A percentile compares a stretch with the other conserved stretches of the same genome.
These are phyloP conservation scores for Thamnophis sirtalis DNA, from an alignment of 2,113 vertebrate genomes.

Conservation along the genomic window DNA sequence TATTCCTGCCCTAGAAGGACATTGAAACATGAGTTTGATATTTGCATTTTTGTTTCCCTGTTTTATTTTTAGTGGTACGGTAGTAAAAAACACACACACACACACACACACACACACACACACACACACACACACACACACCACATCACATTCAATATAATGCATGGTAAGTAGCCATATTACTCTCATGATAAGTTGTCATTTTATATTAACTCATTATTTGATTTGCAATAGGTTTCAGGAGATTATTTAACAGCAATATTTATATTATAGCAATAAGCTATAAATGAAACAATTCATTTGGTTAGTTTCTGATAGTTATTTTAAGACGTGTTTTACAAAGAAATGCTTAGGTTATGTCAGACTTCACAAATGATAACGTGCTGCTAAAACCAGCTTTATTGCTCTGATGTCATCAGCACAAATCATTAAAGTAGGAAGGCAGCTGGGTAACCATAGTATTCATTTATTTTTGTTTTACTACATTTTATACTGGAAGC, in stretches of 20 bases:
- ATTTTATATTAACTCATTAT: not conserved
- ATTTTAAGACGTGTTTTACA: not conserved
- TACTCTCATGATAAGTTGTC: not conserved
- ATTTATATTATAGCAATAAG: not conserved
- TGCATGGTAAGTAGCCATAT: not conserved
- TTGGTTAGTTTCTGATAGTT: not conserved
- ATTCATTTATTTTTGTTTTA: slow-evolving; percentile 27
- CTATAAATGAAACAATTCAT: not conserved
- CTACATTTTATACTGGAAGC: slow-evolving; percentile 1
- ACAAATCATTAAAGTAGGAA: not conserved
- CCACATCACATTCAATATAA: not conserved
- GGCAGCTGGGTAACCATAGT: not conserved
- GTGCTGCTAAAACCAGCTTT: not conserved
- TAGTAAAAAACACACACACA: not conserved
- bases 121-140: not conserved
- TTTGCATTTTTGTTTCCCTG: not conserved
- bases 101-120: not conserved
- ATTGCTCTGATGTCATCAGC: not conserved
- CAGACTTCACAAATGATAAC: not conserved
- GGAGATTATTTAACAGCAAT: not conserved
- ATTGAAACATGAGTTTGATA: not conserved
- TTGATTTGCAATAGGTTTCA: not conserved
- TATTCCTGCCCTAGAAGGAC: not conserved
- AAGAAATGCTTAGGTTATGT: not conserved
- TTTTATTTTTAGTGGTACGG: not conserved